Evolutionary conservation across 2,113 vertebrate genomes (phyloP), one percentile per base, ranked within the genome.

Genomic region (Casuarius casuarius): DNA sequence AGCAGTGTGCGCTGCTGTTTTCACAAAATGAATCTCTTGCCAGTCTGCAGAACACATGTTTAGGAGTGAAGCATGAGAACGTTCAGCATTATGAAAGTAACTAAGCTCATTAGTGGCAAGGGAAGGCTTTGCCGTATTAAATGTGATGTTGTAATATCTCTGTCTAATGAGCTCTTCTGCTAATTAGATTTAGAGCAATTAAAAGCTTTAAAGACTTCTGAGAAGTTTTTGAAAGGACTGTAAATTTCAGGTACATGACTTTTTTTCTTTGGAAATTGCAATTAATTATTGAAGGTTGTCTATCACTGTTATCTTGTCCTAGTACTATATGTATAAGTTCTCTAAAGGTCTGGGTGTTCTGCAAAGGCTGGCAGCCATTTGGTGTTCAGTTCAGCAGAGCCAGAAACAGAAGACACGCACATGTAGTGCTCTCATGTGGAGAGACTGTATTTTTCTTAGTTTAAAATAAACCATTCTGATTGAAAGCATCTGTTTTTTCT

Each of bases 181-280:
- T 97, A 96, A 97, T 97, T 97, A 95, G 92, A 92, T 97, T 81
- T 71, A 84, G 89, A 97, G 77, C 96, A 97, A 95, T 96, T 96
- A 97, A 93, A 97, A 96, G 83, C 72, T 96, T 74, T 87, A 25
- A 70, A 66, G 85, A 49, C 70, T 92, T 81, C 42, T 46, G 82
- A 88, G 86, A 46, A 94, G 90, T 84, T 92, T 80, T 46, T 14
- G 56, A 28, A 73, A 88, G 58, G 63, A 6, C n/a, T 70, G 26
- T 29, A 13, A 4, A 6, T 73, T 80, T 63, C 71, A 76, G 92
- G 87, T 83, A 4, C 5, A 1, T 10, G 71, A 16, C 70, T 95
- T 51, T 6, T 42, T 21, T 14, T 46, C 58, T 74, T n/a, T 52
- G 67, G 63, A 81, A 83, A 40, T 74, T 76, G 38, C 44, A 65